Evolutionary conservation across 2,113 vertebrate species (phyloP), one percentile per base, ranked within the genome.

Genomic region (Dermatemys mawii): DNA sequence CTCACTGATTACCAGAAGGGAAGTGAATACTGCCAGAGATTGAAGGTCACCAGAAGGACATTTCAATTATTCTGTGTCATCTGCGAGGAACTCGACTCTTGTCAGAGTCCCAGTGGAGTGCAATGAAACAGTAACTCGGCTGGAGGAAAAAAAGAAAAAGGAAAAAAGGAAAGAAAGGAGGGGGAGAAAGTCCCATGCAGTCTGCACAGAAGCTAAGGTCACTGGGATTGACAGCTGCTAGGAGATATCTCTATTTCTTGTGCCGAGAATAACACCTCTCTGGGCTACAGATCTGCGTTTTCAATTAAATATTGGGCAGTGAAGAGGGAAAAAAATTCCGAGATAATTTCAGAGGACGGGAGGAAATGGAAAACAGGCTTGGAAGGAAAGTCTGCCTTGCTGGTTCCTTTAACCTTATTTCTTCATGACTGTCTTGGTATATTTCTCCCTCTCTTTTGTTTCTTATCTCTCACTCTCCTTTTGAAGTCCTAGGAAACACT

Each of bases 1-100:
- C 22, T 57, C 60, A 91, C 92, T 17, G 12, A 8, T 92, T 95
- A 75, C 91, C 96, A 86, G 92, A 86, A 95, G 95, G 96, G 94
- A 96, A 79, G 17, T 1, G 1, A 86, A 87, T 1, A 22, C 95
- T 97, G 95, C 92, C 96, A 94, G 96, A 96, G 87, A 79, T 84
- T 97, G 97, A 98, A 98, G 98, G 97, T 97, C 97, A 98, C 93
- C 93, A 95, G 96, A 98, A 98, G 98, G 98, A 98, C 96, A 95
- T 96, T 98, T 97, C 93, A 97, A 95, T 98, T 98, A 97, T 97
- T 98, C 95, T 85, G 93, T 97, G 93, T 98, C 98, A 96, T 98
- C 96, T 96, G 86, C 21, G 6, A 97, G 96, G 91, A 97, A 73
- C 94, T 95, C 87, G 8, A 96, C 94, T 92, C 96, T 95, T 93